A percentile compares a stretch with the other conserved stretches of the same genome.
These are phyloP conservation scores for Drosophila pallidifrons DNA, from an alignment of 1,140 invertebrate species.

Conservation along the genomic window DNA sequence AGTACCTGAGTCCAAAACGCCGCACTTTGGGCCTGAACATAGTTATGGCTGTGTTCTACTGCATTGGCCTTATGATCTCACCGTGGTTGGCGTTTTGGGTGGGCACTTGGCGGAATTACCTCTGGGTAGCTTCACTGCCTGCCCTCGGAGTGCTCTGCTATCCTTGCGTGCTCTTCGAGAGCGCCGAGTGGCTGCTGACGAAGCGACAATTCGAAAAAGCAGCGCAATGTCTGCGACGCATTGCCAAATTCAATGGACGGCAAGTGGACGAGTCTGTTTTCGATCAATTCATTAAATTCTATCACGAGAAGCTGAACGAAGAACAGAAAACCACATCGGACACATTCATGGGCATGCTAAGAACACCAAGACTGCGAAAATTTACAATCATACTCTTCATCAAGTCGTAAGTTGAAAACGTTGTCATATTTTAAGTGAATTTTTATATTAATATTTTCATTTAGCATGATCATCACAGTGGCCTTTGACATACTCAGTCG, in stretches of 20 bases:
- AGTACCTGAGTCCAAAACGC: slow-evolving; percentile 87
- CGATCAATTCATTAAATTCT: slow-evolving; percentile 80
- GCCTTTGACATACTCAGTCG: slow-evolving; percentile 88
- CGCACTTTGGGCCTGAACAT: slow-evolving; percentile 87
- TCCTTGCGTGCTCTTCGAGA: slow-evolving; percentile 87
- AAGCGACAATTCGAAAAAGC: slow-evolving; percentile 86
- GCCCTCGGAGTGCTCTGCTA: slow-evolving; percentile 85
- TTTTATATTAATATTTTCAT: neutral
- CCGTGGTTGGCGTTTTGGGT: slow-evolving; percentile 87
- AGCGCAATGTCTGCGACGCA: slow-evolving; percentile 85
- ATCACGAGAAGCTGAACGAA: slow-evolving; percentile 58
- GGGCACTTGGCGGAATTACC: slow-evolving; percentile 86
- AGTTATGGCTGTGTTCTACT: slow-evolving; percentile 87
- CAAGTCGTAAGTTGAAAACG: slow-evolving; percentile 86
- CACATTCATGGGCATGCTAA: slow-evolving; percentile 85
- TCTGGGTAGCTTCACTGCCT: slow-evolving; percentile 86
- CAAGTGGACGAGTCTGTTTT: slow-evolving; percentile 85
- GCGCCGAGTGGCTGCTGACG: slow-evolving; percentile 88
- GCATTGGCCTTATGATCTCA: slow-evolving; percentile 85
- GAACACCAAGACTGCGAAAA: slow-evolving; percentile 86
- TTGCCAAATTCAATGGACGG: slow-evolving; percentile 87
- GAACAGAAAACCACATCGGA: slow-evolving; percentile 52
- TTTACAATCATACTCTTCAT: slow-evolving; percentile 87
- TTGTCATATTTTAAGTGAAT: neutral
- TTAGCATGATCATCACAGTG: slow-evolving; percentile 87